Evolutionary conservation across 1,140 invertebrate species (phyloP).

Genomic region (Akabosia matsudoensis): DNA sequence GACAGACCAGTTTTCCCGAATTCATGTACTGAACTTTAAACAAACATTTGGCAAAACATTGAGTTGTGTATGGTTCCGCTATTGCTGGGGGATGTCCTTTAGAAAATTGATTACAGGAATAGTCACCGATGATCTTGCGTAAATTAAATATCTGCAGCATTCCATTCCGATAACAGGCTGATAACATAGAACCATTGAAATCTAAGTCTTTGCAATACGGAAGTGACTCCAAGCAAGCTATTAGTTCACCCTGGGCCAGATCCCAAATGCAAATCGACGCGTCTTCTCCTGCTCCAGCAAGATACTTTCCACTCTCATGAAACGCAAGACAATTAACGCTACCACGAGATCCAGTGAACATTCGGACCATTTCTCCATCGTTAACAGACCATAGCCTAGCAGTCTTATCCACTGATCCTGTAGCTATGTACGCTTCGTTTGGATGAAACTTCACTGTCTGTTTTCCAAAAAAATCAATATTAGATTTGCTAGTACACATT

Average conservation of each 20-base stretch:
- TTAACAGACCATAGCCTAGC: slow-evolving; percentile 70
- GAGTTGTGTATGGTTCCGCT: background rate
- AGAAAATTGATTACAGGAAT: background rate
- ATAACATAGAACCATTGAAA: slow-evolving; percentile 61
- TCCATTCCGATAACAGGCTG: slow-evolving; percentile 61
- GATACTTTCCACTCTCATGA: slow-evolving; percentile 66
- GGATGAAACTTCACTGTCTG: slow-evolving; percentile 77
- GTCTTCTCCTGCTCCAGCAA: slow-evolving; percentile 69
- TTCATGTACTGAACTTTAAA: slow-evolving; percentile 29
- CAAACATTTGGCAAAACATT: background rate
- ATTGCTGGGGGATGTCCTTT: background rate
- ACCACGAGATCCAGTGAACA: slow-evolving; percentile 62
- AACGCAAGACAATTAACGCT: slow-evolving; percentile 63
- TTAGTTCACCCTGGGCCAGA: slow-evolving; percentile 59
- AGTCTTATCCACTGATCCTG: slow-evolving; percentile 71
- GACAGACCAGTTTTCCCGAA: slow-evolving; percentile 21
- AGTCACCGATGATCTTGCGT: slow-evolving; percentile 36
- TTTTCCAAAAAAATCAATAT: background rate
- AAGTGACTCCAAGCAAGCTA: slow-evolving; percentile 63
- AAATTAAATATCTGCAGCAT: slow-evolving; percentile 62
- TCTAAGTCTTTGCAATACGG: slow-evolving; percentile 61
- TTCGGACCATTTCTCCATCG: slow-evolving; percentile 60
- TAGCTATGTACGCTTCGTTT: slow-evolving; percentile 74
- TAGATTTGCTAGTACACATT: background rate
- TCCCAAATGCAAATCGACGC: slow-evolving; percentile 67